Percentiles rank a stretch among this genome's conserved stretches.
Conservation (phyloP, 2,888 invertebrate species). For the Thereva nobilitata region DNA sequence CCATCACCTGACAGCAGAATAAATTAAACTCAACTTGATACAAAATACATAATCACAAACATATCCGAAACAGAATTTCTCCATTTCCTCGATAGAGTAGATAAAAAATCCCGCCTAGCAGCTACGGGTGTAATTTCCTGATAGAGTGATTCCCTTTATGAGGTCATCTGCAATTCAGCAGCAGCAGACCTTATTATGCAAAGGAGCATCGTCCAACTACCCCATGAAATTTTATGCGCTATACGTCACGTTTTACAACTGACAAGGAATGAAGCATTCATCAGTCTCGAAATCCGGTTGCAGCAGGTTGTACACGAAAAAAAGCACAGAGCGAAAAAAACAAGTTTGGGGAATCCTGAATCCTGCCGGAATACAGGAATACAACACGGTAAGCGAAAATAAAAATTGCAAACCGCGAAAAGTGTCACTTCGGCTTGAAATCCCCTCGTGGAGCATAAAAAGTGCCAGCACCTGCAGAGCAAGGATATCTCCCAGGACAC, state of each 20-base stretch:
- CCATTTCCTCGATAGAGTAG: too few relatives aligned
- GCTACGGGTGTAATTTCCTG: too few relatives aligned
- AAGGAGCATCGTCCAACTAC: constrained; percentile 1
- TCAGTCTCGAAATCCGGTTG: constrained; percentile 19
- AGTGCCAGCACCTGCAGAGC: constrained; percentile 22
- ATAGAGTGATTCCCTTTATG: constrained; percentile 6
- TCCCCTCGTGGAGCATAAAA: constrained; percentile 16
- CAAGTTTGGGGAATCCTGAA: too few relatives aligned
- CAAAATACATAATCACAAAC: too few relatives aligned
- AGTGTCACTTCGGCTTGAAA: constrained; percentile 22
- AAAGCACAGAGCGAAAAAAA: not conserved
- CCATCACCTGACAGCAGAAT: too few relatives aligned
- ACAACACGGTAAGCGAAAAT: not conserved
- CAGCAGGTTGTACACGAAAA: constrained; percentile 1
- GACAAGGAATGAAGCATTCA: constrained; percentile 23
- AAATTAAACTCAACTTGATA: too few relatives aligned
- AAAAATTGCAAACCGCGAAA: constrained; percentile 28
- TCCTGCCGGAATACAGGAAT: too few relatives aligned
- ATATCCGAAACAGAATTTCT: too few relatives aligned
- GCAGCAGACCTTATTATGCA: constrained; percentile 28
- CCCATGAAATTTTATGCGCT: constrained; percentile 12
- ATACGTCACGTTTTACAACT: constrained; percentile 26
- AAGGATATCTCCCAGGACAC: constrained; percentile 1
- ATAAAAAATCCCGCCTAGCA: too few relatives aligned
- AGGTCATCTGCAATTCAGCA: not conserved